Conservation (phyloP, 2,797 vertebrate genomes). For the Aselliscus stoliczkanus region DNA sequence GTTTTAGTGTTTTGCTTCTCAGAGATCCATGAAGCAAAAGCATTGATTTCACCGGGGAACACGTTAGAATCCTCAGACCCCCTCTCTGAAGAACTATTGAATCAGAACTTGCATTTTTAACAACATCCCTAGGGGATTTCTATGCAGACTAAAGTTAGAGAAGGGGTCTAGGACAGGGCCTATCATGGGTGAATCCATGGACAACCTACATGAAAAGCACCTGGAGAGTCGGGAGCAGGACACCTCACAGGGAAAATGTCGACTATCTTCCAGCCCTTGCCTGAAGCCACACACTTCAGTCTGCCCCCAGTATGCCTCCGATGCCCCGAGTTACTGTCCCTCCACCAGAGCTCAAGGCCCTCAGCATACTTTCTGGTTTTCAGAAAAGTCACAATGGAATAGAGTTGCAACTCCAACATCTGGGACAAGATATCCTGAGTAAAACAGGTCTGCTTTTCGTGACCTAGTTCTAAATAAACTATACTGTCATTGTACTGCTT, state of each 20-base stretch:
- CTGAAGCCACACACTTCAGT: no score
- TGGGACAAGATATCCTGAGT: neutral
- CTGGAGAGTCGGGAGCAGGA: neutral
- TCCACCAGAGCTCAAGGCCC: fast-evolving
- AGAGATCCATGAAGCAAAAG: neutral
- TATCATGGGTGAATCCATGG: neutral
- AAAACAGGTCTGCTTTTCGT: neutral
- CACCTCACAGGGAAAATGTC: no score
- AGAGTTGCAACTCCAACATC: neutral
- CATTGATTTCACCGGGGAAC: neutral
- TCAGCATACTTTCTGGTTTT: neutral
- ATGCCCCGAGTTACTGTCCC: no score
- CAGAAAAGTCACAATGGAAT: neutral
- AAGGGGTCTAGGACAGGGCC: neutral
- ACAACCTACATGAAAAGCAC: neutral
- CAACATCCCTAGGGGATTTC: neutral
- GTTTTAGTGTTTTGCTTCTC: neutral
- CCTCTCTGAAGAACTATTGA: neutral
- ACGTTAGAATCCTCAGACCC: neutral
- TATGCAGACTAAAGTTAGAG: neutral
- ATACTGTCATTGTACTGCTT: neutral
- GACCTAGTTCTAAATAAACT: neutral
- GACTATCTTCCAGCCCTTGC: no score
- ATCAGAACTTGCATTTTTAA: neutral
- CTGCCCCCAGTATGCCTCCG: no score